Percentiles rank a stretch among this genome's conserved stretches.
phyloP scores from a whole-genome alignment of 2,113 vertebrate genomes.

The Cynopterus brachyotis region DNA sequence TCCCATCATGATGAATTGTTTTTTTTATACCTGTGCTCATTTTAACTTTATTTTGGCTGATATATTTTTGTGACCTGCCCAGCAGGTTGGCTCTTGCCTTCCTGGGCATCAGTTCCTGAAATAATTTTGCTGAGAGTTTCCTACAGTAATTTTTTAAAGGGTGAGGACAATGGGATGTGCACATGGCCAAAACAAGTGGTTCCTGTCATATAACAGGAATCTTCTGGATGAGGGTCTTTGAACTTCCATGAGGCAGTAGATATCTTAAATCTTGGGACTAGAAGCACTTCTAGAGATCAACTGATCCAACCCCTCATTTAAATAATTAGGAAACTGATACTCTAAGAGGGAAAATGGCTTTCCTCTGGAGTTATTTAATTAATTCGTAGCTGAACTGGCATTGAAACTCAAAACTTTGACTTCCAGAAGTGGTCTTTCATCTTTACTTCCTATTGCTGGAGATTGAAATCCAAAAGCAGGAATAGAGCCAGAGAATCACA shows the following conservation, averaged over 20 bases:
- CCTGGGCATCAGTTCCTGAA: background rate
- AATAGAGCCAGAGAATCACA: background rate
- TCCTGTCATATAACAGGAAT: background rate
- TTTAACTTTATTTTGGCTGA: background rate
- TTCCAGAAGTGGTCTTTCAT: background rate
- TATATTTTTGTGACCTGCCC: background rate
- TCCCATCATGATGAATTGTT: background rate
- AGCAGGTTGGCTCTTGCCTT: background rate
- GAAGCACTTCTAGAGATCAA: background rate
- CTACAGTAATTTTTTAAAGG: background rate
- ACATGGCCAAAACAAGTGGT: background rate
- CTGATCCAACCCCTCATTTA: background rate
- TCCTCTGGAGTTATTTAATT: background rate
- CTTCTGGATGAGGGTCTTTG: background rate
- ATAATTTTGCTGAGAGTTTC: background rate
- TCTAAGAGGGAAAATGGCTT: background rate
- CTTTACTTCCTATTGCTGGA: background rate
- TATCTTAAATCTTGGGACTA: background rate
- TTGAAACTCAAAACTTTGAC: background rate
- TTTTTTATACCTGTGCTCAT: background rate
- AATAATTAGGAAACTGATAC: background rate
- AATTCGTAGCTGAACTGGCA: background rate
- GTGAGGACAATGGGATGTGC: background rate
- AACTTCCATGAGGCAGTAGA: background rate
- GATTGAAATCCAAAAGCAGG: background rate